Percentiles rank a stretch among this genome's conserved stretches.
phyloP scores from a whole-genome alignment of 2,113 vertebrate genomes.

The Heptranchias perlo region DNA sequence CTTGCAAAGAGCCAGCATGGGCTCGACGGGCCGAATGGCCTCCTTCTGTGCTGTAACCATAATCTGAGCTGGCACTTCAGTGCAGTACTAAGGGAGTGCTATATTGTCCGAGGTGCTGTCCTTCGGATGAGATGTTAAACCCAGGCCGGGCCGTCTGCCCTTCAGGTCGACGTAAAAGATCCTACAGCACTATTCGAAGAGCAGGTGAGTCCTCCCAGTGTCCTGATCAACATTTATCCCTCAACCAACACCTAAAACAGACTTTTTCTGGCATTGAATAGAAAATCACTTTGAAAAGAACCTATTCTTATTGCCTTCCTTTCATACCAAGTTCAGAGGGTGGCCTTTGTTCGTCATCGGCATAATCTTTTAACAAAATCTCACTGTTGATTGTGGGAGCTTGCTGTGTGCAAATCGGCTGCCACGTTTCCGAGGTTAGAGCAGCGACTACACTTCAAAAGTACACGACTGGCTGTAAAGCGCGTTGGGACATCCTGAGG shows the following conservation, averaged over 20 bases:
- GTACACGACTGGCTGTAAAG: neutral
- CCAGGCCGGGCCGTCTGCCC: neutral
- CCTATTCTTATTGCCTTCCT: constrained; percentile 33
- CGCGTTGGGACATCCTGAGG: neutral
- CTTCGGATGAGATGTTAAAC: neutral
- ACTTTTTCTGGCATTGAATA: constrained; percentile 52
- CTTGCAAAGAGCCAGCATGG: too few species aligned
- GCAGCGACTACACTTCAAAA: neutral
- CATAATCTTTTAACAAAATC: neutral
- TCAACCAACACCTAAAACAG: neutral
- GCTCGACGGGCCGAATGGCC: too few species aligned
- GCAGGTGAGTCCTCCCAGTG: neutral
- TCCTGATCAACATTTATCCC: neutral
- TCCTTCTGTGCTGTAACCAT: too few species aligned
- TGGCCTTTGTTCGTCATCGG: neutral
- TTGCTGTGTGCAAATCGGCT: neutral
- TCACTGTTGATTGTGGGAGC: too few species aligned
- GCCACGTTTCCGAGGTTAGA: neutral
- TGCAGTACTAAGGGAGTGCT: neutral
- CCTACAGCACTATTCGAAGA: neutral
- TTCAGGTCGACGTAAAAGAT: too few species aligned
- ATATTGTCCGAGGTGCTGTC: neutral
- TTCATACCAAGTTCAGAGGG: neutral
- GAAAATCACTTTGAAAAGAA: constrained; percentile 47
- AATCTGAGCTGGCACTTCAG: neutral